A percentile compares a stretch with the other conserved stretches of the same genome.
These are phyloP conservation scores for Huso huso DNA, from an alignment of 2,797 vertebrate species.

Conservation along the genomic window DNA sequence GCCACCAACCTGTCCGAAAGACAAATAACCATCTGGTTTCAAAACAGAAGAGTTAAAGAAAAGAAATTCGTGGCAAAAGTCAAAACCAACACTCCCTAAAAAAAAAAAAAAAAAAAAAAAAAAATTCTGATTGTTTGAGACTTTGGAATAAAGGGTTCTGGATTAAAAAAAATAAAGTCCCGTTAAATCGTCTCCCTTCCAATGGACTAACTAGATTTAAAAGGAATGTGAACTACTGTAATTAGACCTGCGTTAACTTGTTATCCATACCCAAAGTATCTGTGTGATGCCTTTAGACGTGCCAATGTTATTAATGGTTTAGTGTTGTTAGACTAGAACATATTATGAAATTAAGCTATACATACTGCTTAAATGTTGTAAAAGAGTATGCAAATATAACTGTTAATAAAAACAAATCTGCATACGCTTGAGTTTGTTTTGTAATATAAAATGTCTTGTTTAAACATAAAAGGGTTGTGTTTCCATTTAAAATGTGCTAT, in stretches of 20 bases:
- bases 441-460: too few species aligned
- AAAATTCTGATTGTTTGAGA: slow-evolving; percentile 1
- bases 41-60: slow-evolving; percentile 71
- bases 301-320: slow-evolving; percentile 38
- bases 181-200: slow-evolving; percentile 5
- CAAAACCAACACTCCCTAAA: slow-evolving; percentile 53
- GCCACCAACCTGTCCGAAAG: slow-evolving; percentile 65
- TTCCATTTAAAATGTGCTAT: too few species aligned
- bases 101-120: too few species aligned
- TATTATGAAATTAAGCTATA: slow-evolving; percentile 32
- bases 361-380: slow-evolving; percentile 50
- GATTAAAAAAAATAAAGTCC: too few species aligned
- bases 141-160: slow-evolving; percentile 1
- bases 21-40: slow-evolving; percentile 77
- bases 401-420: slow-evolving; percentile 40
- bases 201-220: slow-evolving; percentile 15
- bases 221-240: slow-evolving; percentile 49
- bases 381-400: slow-evolving; percentile 34
- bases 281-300: slow-evolving; percentile 30
- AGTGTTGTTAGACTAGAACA: slow-evolving; percentile 19
- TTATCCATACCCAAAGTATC: slow-evolving; percentile 10
- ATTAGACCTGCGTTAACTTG: slow-evolving; percentile 30
- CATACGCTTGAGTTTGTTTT: too few species aligned
- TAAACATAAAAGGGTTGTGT: too few species aligned
- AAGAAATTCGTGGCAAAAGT: slow-evolving; percentile 72